Percentiles rank a stretch among this genome's conserved stretches.
These are phyloP conservation scores for Therioaphis trifolii DNA, from an alignment of 2,888 invertebrate species.

Conservation along the genomic window DNA sequence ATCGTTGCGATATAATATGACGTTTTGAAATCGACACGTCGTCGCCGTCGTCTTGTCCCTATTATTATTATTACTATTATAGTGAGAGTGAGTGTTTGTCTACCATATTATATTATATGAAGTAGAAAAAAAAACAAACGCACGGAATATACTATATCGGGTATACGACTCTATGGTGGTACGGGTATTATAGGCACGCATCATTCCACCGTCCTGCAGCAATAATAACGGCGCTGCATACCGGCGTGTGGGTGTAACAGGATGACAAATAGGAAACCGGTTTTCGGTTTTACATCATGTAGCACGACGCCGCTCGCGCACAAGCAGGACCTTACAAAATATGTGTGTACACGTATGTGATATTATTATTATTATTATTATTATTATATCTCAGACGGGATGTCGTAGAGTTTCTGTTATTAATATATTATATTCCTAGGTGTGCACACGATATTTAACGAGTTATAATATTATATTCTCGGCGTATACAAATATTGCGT, in stretches of 20 bases:
- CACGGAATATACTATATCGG: too few species aligned
- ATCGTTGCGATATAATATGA: constrained; percentile 15
- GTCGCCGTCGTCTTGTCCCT: background rate
- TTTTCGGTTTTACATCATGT: constrained; percentile 48
- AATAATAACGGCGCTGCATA: constrained; percentile 56
- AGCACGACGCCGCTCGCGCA: background rate
- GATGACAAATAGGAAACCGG: constrained; percentile 61
- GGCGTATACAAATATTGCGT: background rate
- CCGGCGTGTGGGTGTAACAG: constrained; percentile 60
- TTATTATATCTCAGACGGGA: constrained; percentile 13
- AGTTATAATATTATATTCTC: background rate
- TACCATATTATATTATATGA: background rate
- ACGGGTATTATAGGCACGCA: background rate
- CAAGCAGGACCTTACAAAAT: constrained; percentile 21
- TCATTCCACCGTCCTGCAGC: background rate
- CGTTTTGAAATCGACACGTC: constrained; percentile 32
- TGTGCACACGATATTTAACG: background rate
- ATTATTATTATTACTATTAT: background rate
- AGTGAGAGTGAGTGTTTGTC: constrained; percentile 44
- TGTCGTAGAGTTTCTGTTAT: background rate
- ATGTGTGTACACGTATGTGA: too few species aligned
- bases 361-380: too few species aligned
- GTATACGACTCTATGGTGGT: too few species aligned
- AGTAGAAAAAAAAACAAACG: too few species aligned
- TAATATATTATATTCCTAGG: background rate